Conservation (phyloP, 1,140 invertebrate species). For the Drosophila subpulchrella region DNA sequence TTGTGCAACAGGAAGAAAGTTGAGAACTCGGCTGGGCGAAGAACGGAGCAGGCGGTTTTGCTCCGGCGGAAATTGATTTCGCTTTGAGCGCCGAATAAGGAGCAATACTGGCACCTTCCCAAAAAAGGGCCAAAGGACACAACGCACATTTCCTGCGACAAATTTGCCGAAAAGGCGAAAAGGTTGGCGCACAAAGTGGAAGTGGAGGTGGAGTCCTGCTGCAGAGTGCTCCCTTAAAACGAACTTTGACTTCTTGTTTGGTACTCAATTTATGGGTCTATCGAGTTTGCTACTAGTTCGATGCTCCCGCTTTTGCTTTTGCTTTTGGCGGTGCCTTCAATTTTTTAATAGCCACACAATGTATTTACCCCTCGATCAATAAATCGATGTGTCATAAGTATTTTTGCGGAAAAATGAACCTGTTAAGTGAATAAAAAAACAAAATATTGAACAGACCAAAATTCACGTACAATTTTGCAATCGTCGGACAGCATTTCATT, state of each 20-base stretch:
- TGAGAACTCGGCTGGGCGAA: constrained; percentile 21
- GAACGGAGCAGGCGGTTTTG: constrained; percentile 52
- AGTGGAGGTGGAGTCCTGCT: not conserved
- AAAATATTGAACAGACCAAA: constrained; percentile 41
- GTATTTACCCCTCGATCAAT: constrained; percentile 54
- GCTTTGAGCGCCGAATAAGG: constrained; percentile 63
- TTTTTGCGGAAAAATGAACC: constrained; percentile 21
- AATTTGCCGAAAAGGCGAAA: constrained; percentile 64
- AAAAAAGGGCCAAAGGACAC: constrained; percentile 50
- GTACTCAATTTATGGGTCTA: constrained; percentile 80
- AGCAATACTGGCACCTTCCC: constrained; percentile 53
- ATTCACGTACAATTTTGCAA: constrained; percentile 50
- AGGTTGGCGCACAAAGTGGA: constrained; percentile 41
- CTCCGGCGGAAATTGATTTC: constrained; percentile 75
- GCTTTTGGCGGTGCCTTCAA: constrained; percentile 51
- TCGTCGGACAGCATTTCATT: constrained; percentile 63
- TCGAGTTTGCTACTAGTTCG: constrained; percentile 57
- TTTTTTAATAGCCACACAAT: constrained; percentile 71
- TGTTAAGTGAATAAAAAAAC: constrained; percentile 47
- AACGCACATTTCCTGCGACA: constrained; percentile 80
- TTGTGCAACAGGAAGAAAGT: constrained; percentile 80
- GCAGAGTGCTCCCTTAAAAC: constrained; percentile 55
- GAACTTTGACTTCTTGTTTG: constrained; percentile 78
- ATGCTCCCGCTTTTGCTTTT: constrained; percentile 47
- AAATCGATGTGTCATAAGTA: constrained; percentile 36